Evolutionary conservation across 1,140 invertebrate species (phyloP), one percentile per base, ranked within the genome.

Genomic region (Drosophila watanabei): DNA sequence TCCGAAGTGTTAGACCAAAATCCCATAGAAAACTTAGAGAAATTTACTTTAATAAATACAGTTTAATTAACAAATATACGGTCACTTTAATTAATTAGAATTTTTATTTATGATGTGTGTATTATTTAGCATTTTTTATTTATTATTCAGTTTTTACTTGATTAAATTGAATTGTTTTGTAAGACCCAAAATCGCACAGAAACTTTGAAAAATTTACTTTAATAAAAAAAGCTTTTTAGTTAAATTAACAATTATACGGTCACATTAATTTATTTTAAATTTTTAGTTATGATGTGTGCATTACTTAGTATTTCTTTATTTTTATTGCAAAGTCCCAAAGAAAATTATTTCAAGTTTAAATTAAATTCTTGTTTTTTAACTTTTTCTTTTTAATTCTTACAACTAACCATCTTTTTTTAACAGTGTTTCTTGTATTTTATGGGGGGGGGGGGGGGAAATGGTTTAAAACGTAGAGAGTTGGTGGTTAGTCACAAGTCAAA

Each of bases 401-500:
- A 28, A 1, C 9, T 2, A 49, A 4, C 24, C 9, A 16, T 5
- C 30, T 49, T n/a, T 49, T 49, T n/a, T 16, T n/a, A 11, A 5
- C 4, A n/a, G 16, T 30, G 24, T n/a, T 30, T n/a, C 4, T 11
- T n/a, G 4, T 48, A 14, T 30, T 24, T 20, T 18, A 11, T 2
- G 4, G 4, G 13, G 7, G 32, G n/a, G n/a, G n/a, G n/a, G n/a
- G n/a, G n/a, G 33, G 33, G 9, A 56, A 56, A 56, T 37, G 52
- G 18, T 20, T 56, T 56, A 56, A 56, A 24, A 56, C 52, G 33
- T 24, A 0, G 9, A 56, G 14, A 56, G 5, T 4, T 28, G 52
- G 14, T 37, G 52, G 52, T 5, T 56, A 56, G 52, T 56, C 52
- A 56, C 52, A 56, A 24, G 35, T 49, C 30, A 60, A 62, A 71